Conservation (phyloP, 2,113 vertebrate species). For the Oceanites oceanicus region DNA sequence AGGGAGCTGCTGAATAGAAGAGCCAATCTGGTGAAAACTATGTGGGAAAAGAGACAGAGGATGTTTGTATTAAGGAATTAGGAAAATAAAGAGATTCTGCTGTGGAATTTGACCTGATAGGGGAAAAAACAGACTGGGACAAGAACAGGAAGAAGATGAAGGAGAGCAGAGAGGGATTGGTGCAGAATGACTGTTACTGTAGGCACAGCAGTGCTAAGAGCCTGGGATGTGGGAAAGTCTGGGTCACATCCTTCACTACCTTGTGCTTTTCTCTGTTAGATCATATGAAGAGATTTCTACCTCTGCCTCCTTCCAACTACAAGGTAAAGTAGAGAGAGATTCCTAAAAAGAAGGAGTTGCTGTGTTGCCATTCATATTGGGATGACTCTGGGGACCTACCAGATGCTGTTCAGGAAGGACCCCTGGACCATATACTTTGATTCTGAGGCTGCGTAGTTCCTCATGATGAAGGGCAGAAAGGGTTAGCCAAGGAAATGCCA, state of each 20-base stretch:
- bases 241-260: background rate
- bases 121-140: background rate
- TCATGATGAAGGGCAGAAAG: background rate
- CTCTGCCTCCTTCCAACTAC: background rate
- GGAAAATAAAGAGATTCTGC: background rate
- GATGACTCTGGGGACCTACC: background rate
- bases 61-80: background rate
- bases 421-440: background rate
- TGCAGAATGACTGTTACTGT: background rate
- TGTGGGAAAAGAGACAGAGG: background rate
- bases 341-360: background rate
- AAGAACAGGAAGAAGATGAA: background rate
- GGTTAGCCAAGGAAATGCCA: background rate
- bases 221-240: background rate
- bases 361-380: background rate
- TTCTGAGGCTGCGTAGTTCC: background rate
- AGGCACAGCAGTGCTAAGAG: background rate
- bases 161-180: background rate
- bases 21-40: accelerated
- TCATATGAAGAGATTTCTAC: background rate
- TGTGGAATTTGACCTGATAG: background rate
- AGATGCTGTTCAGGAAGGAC: background rate
- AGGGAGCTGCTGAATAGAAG: background rate
- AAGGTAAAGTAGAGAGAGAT: background rate
- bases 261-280: background rate